Evolutionary conservation across 2,888 invertebrate species (phyloP).

Genomic region (Drosophila mimica): DNA sequence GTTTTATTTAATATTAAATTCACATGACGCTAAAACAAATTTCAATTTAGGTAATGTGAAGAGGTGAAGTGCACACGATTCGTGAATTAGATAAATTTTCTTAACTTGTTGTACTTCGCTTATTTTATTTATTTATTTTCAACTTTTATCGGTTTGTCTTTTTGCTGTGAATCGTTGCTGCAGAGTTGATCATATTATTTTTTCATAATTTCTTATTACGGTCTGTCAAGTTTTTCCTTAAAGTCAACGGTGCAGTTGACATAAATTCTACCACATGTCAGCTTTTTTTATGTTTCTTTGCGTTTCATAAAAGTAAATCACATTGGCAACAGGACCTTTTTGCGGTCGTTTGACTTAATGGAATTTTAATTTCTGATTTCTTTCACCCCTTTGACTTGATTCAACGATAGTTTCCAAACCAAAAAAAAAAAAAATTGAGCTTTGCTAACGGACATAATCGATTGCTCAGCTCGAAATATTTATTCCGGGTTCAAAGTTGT

Average conservation of each 20-base stretch:
- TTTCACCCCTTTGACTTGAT: conserved; percentile 41
- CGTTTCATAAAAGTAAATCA: conserved; percentile 1
- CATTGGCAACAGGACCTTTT: conserved; percentile 43
- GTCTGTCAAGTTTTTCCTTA: conserved; percentile 9
- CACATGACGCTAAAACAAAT: conserved; percentile 42
- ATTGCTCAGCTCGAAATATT: not conserved
- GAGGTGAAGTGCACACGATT: not conserved
- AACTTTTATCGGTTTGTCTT: too few species aligned
- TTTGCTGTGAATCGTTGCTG: not conserved
- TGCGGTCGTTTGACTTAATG: conserved; percentile 66
- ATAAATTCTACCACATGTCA: conserved; percentile 25
- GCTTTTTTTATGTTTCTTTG: not conserved
- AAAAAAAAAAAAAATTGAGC: not conserved
- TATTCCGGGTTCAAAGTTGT: not conserved
- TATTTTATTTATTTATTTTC: not conserved
- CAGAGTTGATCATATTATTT: conserved; percentile 1
- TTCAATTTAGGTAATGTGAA: conserved; percentile 6
- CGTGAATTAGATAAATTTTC: not conserved
- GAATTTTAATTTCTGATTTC: conserved; percentile 63
- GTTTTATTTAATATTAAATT: conserved; percentile 65
- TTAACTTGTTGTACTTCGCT: not conserved
- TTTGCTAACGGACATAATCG: not conserved
- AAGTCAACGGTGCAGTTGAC: conserved; percentile 9
- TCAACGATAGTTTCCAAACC: not conserved
- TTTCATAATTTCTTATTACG: not conserved